phyloP scores from a whole-genome alignment of 2,113 vertebrate species.

The Mastomys coucha region DNA sequence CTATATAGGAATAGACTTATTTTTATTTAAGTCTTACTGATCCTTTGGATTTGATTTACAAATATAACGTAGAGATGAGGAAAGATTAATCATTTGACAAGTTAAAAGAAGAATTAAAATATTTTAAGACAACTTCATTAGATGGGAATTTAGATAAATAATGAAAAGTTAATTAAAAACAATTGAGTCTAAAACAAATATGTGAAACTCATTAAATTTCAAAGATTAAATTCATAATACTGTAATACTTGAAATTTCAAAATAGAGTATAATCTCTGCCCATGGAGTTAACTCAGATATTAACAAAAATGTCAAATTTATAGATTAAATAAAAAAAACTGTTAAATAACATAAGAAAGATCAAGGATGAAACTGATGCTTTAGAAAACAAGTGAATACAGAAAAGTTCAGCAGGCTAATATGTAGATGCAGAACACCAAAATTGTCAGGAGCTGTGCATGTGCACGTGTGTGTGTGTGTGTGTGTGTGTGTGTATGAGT shows the following conservation, averaged over 20 bases:
- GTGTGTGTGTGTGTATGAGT: background rate
- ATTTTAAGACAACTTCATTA: background rate
- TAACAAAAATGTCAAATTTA: constrained; percentile 19
- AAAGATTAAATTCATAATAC: background rate
- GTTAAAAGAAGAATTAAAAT: background rate
- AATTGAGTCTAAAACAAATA: background rate
- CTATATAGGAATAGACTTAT: background rate
- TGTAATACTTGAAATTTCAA: background rate
- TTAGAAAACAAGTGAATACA: background rate
- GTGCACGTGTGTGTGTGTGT: background rate
- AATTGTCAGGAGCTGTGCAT: background rate
- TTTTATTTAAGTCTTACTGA: constrained; percentile 43
- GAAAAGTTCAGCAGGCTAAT: background rate
- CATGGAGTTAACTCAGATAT: background rate
- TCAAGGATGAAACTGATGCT: background rate
- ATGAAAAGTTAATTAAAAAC: background rate
- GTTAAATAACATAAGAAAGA: background rate
- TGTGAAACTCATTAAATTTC: constrained; percentile 20
- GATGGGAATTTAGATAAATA: constrained; percentile 11
- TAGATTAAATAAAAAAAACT: background rate
- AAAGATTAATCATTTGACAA: constrained; percentile 32
- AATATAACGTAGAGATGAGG: background rate
- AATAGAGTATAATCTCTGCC: background rate
- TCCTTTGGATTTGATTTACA: background rate
- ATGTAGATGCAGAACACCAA: background rate